Evolutionary conservation across 1,140 invertebrate genomes (phyloP).

Genomic region (Anagrus nilaparvatae): DNA sequence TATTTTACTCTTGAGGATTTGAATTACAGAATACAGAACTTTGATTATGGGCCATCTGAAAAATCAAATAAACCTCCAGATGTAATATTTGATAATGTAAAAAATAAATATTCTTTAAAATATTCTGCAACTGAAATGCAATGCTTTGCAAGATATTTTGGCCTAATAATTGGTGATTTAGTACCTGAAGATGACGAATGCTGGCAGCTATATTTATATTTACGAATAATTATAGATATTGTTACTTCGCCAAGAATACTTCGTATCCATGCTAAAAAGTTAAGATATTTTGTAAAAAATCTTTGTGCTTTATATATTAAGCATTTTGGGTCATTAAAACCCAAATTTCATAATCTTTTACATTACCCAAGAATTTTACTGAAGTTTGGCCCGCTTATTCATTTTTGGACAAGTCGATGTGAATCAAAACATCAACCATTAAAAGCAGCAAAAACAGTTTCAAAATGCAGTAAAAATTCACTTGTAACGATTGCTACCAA

Average conservation of each 20-base stretch:
- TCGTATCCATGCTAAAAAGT: not conserved
- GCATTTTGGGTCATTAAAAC: not conserved
- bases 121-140: not conserved
- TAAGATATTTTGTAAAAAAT: not conserved
- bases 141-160: not conserved
- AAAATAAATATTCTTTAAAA: conserved; percentile 8
- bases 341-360: not conserved
- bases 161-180: conserved; percentile 1
- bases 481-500: too few relatives aligned
- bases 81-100: conserved; percentile 4
- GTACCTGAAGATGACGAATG: not conserved
- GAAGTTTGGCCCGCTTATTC: not conserved
- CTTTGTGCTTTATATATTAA: not conserved
- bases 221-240: not conserved
- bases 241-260: not conserved
- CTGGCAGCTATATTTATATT: not conserved
- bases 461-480: too few relatives aligned
- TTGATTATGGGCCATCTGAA: not conserved
- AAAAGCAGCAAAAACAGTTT: too few relatives aligned
- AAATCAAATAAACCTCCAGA: conserved; percentile 11
- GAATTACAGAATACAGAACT: not conserved
- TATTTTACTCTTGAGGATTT: not conserved
- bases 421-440: not conserved
- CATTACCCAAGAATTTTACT: not conserved
- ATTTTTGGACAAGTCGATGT: not conserved